A percentile compares a stretch with the other conserved stretches of the same genome.
Conservation (phyloP, 2,113 vertebrate species). For the Lycaon pictus region DNA sequence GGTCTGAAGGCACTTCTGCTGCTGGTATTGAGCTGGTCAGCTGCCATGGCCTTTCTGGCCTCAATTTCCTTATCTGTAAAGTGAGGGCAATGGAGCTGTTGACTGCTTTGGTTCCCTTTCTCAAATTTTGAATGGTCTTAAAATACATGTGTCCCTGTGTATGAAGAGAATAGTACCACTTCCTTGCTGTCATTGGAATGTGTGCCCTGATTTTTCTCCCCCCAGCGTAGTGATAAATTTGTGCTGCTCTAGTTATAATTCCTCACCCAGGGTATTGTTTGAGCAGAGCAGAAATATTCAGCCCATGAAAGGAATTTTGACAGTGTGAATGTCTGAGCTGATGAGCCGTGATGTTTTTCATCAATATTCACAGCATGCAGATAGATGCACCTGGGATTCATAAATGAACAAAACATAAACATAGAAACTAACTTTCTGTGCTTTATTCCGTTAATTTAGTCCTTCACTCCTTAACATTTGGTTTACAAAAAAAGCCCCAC, state of each 20-base stretch:
- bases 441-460: background rate
- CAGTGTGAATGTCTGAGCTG: background rate
- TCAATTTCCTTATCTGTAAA: background rate
- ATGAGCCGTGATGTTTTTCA: background rate
- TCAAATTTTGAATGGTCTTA: background rate
- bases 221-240: background rate
- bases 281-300: background rate
- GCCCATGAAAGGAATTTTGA: background rate
- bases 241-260: background rate
- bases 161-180: background rate
- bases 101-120: background rate
- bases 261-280: background rate
- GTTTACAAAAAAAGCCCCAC: background rate
- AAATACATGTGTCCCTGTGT: background rate
- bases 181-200: background rate
- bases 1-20: background rate
- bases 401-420: background rate
- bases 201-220: background rate
- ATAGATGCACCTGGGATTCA: background rate
- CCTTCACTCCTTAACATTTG: background rate
- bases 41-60: background rate
- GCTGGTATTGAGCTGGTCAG: background rate
- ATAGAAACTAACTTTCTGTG: background rate
- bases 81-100: background rate
- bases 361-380: background rate